Evolutionary conservation across 2,113 vertebrate genomes (phyloP).

Genomic region (Salminus brasiliensis): DNA sequence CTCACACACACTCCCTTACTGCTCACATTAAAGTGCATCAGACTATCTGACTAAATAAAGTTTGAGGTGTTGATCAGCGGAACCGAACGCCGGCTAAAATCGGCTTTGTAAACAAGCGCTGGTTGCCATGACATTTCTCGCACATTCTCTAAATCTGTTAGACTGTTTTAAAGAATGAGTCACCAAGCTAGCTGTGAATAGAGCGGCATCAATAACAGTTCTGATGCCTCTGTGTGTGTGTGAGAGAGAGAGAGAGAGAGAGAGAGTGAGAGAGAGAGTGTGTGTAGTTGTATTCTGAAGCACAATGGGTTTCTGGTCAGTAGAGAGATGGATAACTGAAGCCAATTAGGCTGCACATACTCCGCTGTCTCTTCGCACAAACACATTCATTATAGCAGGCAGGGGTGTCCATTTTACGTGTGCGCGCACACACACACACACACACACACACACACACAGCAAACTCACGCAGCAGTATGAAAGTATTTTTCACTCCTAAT

Average conservation of each 20-base stretch:
- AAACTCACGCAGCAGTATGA: constrained; percentile 60
- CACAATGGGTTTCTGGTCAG: constrained; percentile 14
- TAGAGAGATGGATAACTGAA: constrained; percentile 48
- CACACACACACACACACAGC: constrained; percentile 45
- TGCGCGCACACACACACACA: constrained; percentile 21
- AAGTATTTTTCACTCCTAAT: constrained; percentile 31
- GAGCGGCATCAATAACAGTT: constrained; percentile 8
- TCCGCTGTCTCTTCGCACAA: constrained; percentile 46
- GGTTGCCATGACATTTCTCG: constrained; percentile 23
- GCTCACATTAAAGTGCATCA: constrained; percentile 17
- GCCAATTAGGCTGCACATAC: constrained; percentile 56
- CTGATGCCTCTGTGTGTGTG: neutral
- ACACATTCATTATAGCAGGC: constrained; percentile 58
- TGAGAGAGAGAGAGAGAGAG: constrained; percentile 25
- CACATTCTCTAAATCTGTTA: constrained; percentile 22
- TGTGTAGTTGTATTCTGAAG: constrained; percentile 4
- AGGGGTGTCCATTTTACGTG: constrained; percentile 41
- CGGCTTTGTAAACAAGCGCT: constrained; percentile 14
- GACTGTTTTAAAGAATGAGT: neutral
- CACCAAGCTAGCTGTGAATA: neutral
- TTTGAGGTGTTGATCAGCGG: constrained; percentile 31
- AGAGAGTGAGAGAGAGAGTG: constrained; percentile 18
- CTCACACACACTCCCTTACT: neutral
- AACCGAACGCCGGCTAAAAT: constrained; percentile 31
- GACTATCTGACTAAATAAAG: constrained; percentile 27